Conservation (phyloP, 2,113 vertebrate genomes). For the Sclerurus mexicanus region DNA sequence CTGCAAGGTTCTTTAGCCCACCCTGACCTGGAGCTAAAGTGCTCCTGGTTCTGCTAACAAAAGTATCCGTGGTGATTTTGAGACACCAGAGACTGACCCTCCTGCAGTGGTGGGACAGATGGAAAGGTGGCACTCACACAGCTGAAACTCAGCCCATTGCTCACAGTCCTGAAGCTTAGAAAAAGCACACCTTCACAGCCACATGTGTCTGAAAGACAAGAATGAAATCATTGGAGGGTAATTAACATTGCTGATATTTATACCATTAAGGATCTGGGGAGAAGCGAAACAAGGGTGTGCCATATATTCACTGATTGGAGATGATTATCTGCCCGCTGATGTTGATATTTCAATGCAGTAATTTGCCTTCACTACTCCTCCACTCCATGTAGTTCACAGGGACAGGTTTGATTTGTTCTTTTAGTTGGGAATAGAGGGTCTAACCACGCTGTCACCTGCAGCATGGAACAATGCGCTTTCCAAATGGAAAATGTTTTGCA, state of each 20-base stretch:
- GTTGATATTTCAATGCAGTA: neutral
- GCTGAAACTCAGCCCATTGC: neutral
- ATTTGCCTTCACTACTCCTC: neutral
- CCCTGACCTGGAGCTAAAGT: neutral
- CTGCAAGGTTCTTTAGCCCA: neutral
- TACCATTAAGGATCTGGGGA: neutral
- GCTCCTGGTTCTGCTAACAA: neutral
- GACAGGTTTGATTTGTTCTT: neutral
- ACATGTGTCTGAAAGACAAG: neutral
- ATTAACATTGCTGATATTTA: conserved; percentile 4
- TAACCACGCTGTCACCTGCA: neutral
- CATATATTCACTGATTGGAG: neutral
- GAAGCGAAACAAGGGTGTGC: neutral
- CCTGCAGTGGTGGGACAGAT: neutral
- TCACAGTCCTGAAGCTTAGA: neutral
- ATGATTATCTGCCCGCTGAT: neutral
- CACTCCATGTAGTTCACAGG: neutral
- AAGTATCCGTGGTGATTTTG: neutral
- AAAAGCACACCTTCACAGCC: neutral
- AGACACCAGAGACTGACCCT: fast-evolving
- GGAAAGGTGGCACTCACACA: neutral
- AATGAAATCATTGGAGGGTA: neutral
- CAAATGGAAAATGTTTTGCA: neutral
- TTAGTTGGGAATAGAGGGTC: neutral
- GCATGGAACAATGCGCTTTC: neutral